Evolutionary conservation across 2,797 vertebrate species (phyloP), one percentile per base, ranked within the genome.

Genomic region (Nyctibius grandis): DNA sequence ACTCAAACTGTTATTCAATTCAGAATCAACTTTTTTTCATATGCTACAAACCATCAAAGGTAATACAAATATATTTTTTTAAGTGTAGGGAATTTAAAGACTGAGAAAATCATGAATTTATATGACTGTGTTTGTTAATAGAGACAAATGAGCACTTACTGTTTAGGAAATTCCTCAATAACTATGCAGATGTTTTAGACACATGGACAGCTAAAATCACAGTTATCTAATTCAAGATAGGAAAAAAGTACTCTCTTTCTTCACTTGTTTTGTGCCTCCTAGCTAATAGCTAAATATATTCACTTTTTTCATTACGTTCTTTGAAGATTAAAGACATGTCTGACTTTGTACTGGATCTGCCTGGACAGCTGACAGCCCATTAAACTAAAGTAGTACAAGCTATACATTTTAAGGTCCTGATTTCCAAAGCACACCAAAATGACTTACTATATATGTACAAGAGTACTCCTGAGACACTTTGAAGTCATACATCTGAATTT

Each of bases 301-400:
- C 88, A 57, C 51, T 94, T 94, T 95, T 95, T 89, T 88, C 59
- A 44, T 97, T 94, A 91, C 47, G 80, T 95, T 80, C 82, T 95
- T 97, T 97, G 93, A 97, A 97, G 96, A 98, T 95, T 96, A 98
- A 97, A 98, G 94, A 34, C 69, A 89, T 45, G 47, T 56, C 83
- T 96, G 70, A 74, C 88, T 93, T 97, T 96, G 76, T 92, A 91
- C 89, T 92, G n/a, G 57, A 88, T 81, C 63, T 91, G 64, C 61
- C 67, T 84, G 93, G 95, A 88, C 91, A 95, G 69, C 4, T 97
- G 95, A 97, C 95, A 98, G 72, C 75, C 91, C 76, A 97, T 97
- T 97, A 97, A 96, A 96, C 73, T 87, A 48, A 95, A 97, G 79
- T 34, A 82, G 68, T 91, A 95, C 79, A 95, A 96, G 76, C 34